Percentiles rank a stretch among this genome's conserved stretches.
phyloP scores from a whole-genome alignment of 2,888 invertebrate species.

The Podabrus alpinus region DNA sequence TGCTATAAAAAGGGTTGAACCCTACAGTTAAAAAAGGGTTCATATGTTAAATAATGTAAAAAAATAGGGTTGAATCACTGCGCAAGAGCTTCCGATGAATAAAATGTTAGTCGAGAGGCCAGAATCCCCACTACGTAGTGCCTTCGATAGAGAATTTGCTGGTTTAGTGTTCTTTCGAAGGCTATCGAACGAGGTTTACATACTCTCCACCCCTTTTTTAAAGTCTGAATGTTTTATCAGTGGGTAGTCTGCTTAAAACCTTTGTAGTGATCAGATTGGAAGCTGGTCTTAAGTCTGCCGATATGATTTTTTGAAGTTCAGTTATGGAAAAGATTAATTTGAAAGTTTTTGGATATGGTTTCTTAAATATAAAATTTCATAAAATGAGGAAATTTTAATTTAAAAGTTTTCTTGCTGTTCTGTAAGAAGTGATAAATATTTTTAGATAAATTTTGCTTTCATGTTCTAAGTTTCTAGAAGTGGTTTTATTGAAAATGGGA shows the following conservation, averaged over 20 bases:
- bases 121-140: slow-evolving; percentile 34
- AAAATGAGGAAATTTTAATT: background rate
- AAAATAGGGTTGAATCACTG: slow-evolving; percentile 33
- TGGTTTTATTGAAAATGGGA: background rate
- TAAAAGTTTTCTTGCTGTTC: background rate
- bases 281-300: background rate
- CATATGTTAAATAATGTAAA: slow-evolving; percentile 31
- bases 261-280: background rate
- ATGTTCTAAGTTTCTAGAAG: background rate
- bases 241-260: background rate
- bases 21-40: slow-evolving; percentile 30
- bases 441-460: background rate
- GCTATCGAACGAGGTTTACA: slow-evolving; percentile 43
- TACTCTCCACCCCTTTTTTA: slow-evolving; percentile 48
- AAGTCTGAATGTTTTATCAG: background rate
- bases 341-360: background rate
- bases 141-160: slow-evolving; percentile 8
- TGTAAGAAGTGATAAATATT: background rate
- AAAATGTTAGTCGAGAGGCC: background rate
- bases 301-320: background rate
- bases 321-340: background rate
- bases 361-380: background rate
- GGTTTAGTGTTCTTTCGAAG: slow-evolving; percentile 30
- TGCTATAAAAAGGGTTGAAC: slow-evolving; percentile 26
- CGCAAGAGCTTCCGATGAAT: slow-evolving; percentile 24